Percentiles rank a stretch among this genome's conserved stretches.
These are phyloP conservation scores for Megastigmus dorsalis DNA, from an alignment of 2,888 invertebrate genomes.

Conservation along the genomic window DNA sequence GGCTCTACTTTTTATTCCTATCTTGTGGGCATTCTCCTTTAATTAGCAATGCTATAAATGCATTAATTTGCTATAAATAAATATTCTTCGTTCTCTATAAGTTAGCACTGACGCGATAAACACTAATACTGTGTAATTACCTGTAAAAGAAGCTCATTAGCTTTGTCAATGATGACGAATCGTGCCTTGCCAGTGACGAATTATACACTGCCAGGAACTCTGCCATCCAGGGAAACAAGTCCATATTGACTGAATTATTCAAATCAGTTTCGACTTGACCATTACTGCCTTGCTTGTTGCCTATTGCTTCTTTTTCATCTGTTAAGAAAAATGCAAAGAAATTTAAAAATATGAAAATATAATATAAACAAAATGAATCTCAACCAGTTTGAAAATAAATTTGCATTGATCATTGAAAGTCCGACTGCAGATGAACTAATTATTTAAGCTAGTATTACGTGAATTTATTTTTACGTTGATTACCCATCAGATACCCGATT, in stretches of 20 bases:
- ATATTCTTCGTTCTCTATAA: neutral
- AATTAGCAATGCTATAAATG: neutral
- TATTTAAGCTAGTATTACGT: neutral
- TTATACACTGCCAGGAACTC: slow-evolving; percentile 67
- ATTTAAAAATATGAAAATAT: neutral
- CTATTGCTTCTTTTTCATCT: slow-evolving; percentile 29
- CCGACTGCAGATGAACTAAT: neutral
- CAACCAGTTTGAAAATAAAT: neutral
- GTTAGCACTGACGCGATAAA: too few species aligned
- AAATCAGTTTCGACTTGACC: slow-evolving; percentile 22
- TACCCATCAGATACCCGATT: too few species aligned
- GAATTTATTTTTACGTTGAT: neutral
- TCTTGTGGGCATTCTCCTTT: neutral
- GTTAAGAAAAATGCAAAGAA: neutral
- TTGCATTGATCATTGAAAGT: neutral
- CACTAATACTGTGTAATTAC: too few species aligned
- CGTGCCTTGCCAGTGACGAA: slow-evolving; percentile 61
- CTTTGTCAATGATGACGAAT: slow-evolving; percentile 65
- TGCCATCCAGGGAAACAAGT: slow-evolving; percentile 66
- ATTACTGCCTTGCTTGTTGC: slow-evolving; percentile 2
- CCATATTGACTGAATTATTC: slow-evolving; percentile 56
- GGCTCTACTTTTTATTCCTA: neutral
- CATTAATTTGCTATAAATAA: neutral
- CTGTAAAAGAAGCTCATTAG: slow-evolving; percentile 69
- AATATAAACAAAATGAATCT: neutral